Evolutionary conservation across 1,140 invertebrate genomes (phyloP).

Genomic region (Drosophila rhopaloa): DNA sequence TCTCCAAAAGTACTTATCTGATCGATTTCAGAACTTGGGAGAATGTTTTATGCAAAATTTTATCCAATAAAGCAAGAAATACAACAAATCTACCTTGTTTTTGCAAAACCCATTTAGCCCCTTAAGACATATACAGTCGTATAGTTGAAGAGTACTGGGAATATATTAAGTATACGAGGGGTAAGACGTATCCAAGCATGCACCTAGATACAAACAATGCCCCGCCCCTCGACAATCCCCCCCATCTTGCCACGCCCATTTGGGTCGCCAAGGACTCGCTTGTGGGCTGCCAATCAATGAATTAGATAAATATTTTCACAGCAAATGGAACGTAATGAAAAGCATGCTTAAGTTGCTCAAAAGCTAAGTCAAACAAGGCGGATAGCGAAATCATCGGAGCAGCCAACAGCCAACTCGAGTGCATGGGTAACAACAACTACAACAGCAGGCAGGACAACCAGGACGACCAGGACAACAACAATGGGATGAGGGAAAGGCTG

Average conservation of each 20-base stretch:
- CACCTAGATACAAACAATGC: background rate
- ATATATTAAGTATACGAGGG: too few relatives aligned
- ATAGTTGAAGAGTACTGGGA: too few relatives aligned
- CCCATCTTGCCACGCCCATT: background rate
- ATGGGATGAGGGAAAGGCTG: constrained; percentile 10
- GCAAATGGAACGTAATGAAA: constrained; percentile 72
- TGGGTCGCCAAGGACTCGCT: constrained; percentile 10
- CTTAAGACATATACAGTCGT: too few relatives aligned
- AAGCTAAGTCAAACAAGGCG: constrained; percentile 56
- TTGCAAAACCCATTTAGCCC: too few relatives aligned
- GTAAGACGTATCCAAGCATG: too few relatives aligned
- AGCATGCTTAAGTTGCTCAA: constrained; percentile 59
- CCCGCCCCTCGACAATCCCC: background rate
- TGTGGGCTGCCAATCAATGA: constrained; percentile 55
- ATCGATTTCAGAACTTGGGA: too few relatives aligned
- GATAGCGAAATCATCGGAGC: constrained; percentile 12
- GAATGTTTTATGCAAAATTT: too few relatives aligned
- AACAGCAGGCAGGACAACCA: background rate
- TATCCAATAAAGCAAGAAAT: too few relatives aligned
- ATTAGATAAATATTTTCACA: constrained; percentile 71
- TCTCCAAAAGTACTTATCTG: too few relatives aligned
- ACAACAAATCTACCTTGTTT: too few relatives aligned
- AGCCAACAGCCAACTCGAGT: constrained; percentile 37
- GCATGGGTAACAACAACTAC: constrained; percentile 13
- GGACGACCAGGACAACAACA: background rate